Evolutionary conservation across 2,113 vertebrate species (phyloP), one percentile per base, ranked within the genome.

Genomic region (Campylomormyrus tamandua): DNA sequence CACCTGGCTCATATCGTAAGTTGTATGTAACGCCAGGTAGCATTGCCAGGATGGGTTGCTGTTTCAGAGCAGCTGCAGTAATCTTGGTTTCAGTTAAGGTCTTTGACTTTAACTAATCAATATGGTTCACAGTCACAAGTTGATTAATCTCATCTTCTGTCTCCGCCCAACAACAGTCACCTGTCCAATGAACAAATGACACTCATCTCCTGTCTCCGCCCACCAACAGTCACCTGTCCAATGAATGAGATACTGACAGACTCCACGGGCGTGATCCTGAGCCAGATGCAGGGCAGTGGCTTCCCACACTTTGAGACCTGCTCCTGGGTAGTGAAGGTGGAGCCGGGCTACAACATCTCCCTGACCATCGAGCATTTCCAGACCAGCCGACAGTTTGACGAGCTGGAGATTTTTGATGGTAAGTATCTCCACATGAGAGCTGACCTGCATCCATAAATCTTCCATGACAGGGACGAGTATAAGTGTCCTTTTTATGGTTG

Each of bases 321-420:
- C 89, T 98, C 98, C 13, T 99, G 98, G 98, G 95, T 99, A 90
- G 96, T 99, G 89, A 97, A 97, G 92, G 97, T 98, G 0, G 98
- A 99, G 83, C 96, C 97, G 0, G 96, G 96, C 0, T 99, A 97
- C 90, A 99, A 99, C 94, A 95, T 99, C 93, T 96, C 98, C 80
- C 95, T 99, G 91, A 98, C 96, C 0, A 96, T 99, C 0, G 98
- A 99, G 89, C 97, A 98, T 92, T 99, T 99, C 94, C 97, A 99
- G 93, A 99, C 98, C 0, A 98, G 97, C 93, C 97, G 97, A 87
- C 97, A 99, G 87, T 98, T 98, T 0, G 98, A 99, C 1, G 97
- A 99, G 94, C 97, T 99, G 17, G 98, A 99, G 87, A 97, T 99
- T 90, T 99, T 99, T 88, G 98, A 99, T 1, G 98, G 98, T 99